Evolutionary conservation across 2,888 invertebrate species (phyloP).

Genomic region (Macaria notata): DNA sequence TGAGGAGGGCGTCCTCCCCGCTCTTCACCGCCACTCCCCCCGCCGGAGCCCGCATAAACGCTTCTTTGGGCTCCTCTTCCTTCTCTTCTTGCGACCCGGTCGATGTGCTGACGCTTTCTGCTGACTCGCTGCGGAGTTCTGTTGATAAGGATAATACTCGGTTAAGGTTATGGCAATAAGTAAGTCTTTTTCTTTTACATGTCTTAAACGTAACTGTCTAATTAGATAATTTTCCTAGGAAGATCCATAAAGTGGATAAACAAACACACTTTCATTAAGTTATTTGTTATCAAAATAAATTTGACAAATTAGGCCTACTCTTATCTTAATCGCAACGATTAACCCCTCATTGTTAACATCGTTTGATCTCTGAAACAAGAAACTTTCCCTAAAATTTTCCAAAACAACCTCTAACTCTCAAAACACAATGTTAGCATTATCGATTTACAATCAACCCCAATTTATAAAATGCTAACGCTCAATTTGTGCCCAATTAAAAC

Average conservation of each 20-base stretch:
- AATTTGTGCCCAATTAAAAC: slow-evolving; percentile 17
- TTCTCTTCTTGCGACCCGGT: slow-evolving; percentile 61
- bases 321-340: too few species aligned
- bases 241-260: too few species aligned
- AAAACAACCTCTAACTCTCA: not conserved
- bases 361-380: too few species aligned
- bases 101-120: slow-evolving; percentile 54
- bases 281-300: too few species aligned
- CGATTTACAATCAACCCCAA: slow-evolving; percentile 14
- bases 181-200: not conserved
- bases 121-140: slow-evolving; percentile 55
- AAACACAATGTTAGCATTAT: slow-evolving; percentile 3
- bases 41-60: slow-evolving; percentile 68
- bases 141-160: slow-evolving; percentile 31
- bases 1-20: slow-evolving; percentile 90
- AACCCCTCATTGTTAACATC: too few species aligned
- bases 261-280: too few species aligned
- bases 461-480: slow-evolving; percentile 10
- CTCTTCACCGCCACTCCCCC: slow-evolving; percentile 65
- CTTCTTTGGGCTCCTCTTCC: slow-evolving; percentile 57
- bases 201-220: too few species aligned
- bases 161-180: not conserved
- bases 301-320: too few species aligned
- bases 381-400: not conserved
- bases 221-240: too few species aligned